phyloP scores from a whole-genome alignment of 1,140 invertebrate species.

The Solenopsis fugax region DNA sequence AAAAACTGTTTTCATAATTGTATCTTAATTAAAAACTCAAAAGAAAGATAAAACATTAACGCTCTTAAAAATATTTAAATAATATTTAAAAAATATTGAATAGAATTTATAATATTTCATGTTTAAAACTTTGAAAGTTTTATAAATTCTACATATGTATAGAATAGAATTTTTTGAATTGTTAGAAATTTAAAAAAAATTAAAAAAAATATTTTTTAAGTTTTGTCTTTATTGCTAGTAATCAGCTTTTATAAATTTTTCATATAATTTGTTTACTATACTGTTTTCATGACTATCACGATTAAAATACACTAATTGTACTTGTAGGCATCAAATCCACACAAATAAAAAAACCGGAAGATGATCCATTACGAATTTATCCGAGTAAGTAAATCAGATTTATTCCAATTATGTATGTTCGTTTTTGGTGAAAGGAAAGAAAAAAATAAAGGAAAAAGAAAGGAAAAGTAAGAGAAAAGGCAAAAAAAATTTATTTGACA shows the following conservation, averaged over 20 bases:
- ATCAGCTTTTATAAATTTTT: neutral
- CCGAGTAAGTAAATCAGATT: slow-evolving; percentile 78
- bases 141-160: neutral
- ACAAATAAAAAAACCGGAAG: slow-evolving; percentile 17
- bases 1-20: too few relatives aligned
- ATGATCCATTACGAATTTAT: slow-evolving; percentile 79
- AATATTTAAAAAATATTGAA: too few relatives aligned
- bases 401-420: slow-evolving; percentile 10
- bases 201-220: too few relatives aligned
- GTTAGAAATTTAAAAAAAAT: too few relatives aligned
- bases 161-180: too few relatives aligned
- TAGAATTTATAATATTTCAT: too few relatives aligned
- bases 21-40: neutral
- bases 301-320: slow-evolving; percentile 61
- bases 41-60: neutral
- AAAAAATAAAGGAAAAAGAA: neutral
- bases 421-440: slow-evolving; percentile 24
- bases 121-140: neutral
- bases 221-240: neutral
- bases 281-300: neutral
- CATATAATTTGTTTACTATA: slow-evolving; percentile 14
- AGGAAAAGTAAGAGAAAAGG: neutral
- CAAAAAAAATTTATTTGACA: neutral
- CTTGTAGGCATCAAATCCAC: slow-evolving; percentile 67
- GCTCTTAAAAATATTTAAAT: neutral